A percentile compares a stretch with the other conserved stretches of the same genome.
Evolutionary conservation across 2,113 vertebrate genomes (phyloP).

Genomic region (Gobius niger): DNA sequence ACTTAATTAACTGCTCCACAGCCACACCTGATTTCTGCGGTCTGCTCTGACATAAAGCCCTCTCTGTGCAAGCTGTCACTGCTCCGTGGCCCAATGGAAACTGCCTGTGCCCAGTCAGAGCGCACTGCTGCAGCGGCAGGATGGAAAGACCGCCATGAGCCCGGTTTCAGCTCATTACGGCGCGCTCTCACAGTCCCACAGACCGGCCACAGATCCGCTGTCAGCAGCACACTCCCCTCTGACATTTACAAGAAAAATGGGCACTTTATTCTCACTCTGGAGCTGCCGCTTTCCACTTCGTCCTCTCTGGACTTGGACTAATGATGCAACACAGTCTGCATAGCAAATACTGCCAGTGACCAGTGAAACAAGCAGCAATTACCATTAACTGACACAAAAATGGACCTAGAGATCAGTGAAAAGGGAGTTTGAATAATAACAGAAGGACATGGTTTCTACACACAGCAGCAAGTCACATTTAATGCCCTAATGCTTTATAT

Average conservation of each 20-base stretch:
- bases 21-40: background rate
- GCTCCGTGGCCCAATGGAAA: background rate
- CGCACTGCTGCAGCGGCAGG: too few species aligned
- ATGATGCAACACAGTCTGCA: background rate
- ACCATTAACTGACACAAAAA: background rate
- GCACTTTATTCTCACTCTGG: conserved; percentile 19
- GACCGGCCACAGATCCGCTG: conserved; percentile 20
- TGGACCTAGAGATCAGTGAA: background rate
- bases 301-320: background rate
- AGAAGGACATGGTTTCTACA: too few species aligned
- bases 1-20: background rate
- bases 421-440: background rate
- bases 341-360: background rate
- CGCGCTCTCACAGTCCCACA: background rate
- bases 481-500: too few species aligned
- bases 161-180: background rate
- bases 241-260: conserved; percentile 42
- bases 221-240: conserved; percentile 24
- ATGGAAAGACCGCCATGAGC: background rate
- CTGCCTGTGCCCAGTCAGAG: background rate
- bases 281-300: conserved; percentile 29
- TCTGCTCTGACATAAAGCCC: background rate
- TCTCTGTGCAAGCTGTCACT: background rate
- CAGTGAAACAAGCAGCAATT: background rate
- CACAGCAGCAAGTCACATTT: too few species aligned